These are phyloP conservation scores for Ctenopoma multispine DNA, from an alignment of 2,797 vertebrate species.

Conservation along the genomic window DNA sequence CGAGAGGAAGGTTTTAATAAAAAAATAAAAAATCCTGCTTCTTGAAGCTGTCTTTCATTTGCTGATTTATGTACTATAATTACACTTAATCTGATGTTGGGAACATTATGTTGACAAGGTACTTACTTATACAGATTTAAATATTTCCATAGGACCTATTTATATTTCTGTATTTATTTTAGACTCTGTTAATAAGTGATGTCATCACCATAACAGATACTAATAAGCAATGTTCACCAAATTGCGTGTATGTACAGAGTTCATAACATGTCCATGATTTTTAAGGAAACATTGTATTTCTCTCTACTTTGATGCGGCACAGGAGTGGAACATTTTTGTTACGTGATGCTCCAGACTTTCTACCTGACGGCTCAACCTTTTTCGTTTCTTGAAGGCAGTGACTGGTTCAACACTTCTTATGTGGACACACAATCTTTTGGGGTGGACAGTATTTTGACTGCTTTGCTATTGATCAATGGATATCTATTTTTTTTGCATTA, in stretches of 20 bases:
- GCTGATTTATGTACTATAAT: constrained; percentile 68
- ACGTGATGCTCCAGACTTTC: constrained; percentile 65
- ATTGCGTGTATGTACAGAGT: constrained; percentile 74
- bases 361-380: constrained; percentile 62
- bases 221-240: constrained; percentile 75
- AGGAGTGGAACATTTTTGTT: constrained; percentile 59
- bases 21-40: constrained; percentile 49
- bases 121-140: constrained; percentile 75
- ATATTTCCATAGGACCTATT: constrained; percentile 81
- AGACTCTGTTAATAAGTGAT: constrained; percentile 71
- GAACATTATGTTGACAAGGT: constrained; percentile 68
- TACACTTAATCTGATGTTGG: constrained; percentile 72
- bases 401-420: constrained; percentile 67
- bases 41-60: constrained; percentile 61
- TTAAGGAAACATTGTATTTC: constrained; percentile 67
- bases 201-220: constrained; percentile 65
- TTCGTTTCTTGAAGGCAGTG: constrained; percentile 60
- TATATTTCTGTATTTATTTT: constrained; percentile 82
- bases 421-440: constrained; percentile 64
- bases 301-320: constrained; percentile 55
- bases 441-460: constrained; percentile 73
- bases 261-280: constrained; percentile 73
- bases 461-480: constrained; percentile 79
- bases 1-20: constrained; percentile 57
- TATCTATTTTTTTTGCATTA: constrained; percentile 80